Percentiles rank a stretch among this genome's conserved stretches.
Evolutionary conservation across 1,140 invertebrate species (phyloP).

Genomic region (Sesamia nonagrioides): DNA sequence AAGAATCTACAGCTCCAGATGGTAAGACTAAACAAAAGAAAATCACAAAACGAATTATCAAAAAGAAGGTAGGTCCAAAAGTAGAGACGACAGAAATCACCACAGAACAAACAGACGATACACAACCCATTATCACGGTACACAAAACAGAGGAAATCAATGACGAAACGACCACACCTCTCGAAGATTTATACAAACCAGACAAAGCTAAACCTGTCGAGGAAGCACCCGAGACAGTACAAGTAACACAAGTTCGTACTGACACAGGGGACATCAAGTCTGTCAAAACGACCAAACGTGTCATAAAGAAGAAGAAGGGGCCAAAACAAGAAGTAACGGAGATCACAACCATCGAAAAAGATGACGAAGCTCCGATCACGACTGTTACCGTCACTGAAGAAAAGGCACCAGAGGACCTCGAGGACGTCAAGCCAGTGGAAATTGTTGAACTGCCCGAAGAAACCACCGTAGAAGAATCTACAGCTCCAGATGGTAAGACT

Average conservation of each 20-base stretch:
- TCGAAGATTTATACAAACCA: not conserved
- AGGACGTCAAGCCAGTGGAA: no score
- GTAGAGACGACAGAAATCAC: constrained; percentile 2
- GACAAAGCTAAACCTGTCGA: not conserved
- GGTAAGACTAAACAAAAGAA: constrained; percentile 4
- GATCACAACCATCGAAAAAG: no score
- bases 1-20: not conserved
- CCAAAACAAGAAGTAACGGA: no score
- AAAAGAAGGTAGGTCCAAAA: constrained; percentile 14
- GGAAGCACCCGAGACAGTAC: constrained; percentile 56
- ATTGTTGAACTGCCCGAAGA: no score
- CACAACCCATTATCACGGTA: constrained; percentile 14
- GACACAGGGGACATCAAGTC: no score
- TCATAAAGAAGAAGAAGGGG: no score
- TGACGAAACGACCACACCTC: constrained; percentile 45
- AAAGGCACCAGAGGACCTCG: no score
- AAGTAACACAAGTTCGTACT: constrained; percentile 55
- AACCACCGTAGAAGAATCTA: no score
- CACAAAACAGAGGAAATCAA: constrained; percentile 44
- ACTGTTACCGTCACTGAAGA: no score
- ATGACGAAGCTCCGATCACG: no score
- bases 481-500: no score
- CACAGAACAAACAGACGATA: constrained; percentile 16
- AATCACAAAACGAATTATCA: not conserved
- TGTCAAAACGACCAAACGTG: no score